Evolutionary conservation across 2,113 vertebrate species (phyloP).

Genomic region (Muntiacus reevesi): DNA sequence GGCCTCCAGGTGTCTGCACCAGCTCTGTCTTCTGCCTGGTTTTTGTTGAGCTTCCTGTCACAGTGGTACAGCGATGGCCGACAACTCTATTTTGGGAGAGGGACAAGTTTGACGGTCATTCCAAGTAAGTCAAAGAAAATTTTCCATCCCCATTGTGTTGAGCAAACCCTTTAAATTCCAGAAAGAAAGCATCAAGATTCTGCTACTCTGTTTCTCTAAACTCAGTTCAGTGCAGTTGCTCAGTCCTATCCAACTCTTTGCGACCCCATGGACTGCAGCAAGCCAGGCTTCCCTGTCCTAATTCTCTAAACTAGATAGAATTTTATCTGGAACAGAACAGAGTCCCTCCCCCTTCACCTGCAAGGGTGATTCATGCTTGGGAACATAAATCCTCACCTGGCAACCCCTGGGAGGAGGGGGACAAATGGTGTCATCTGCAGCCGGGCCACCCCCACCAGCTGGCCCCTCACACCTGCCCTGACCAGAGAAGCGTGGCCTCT

Average conservation of each 20-base stretch:
- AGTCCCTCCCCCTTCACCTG: not conserved
- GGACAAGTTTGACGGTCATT: slow-evolving; percentile 67
- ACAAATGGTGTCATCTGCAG: not conserved
- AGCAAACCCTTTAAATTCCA: slow-evolving; percentile 5
- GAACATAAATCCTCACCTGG: not conserved
- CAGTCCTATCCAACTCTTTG: not conserved
- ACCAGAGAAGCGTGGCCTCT: not conserved
- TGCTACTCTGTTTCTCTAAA: not conserved
- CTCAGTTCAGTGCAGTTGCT: not conserved
- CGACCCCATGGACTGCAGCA: not conserved
- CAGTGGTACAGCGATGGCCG: slow-evolving; percentile 26
- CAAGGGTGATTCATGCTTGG: not conserved
- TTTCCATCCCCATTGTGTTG: not conserved
- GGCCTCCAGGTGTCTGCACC: not conserved
- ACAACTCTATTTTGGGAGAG: slow-evolving; percentile 61
- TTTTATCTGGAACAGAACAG: not conserved
- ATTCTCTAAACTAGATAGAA: not conserved
- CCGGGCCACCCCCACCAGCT: fast-evolving
- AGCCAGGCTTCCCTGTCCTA: not conserved
- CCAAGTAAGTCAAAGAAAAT: slow-evolving; percentile 72
- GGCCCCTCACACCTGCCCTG: not conserved
- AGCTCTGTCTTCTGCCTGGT: slow-evolving; percentile 16
- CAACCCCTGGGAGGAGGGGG: not conserved
- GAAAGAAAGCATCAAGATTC: not conserved
- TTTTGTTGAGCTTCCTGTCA: slow-evolving; percentile 68